Conservation (phyloP, 2,888 invertebrate genomes). For the Noctua fimbriata region DNA sequence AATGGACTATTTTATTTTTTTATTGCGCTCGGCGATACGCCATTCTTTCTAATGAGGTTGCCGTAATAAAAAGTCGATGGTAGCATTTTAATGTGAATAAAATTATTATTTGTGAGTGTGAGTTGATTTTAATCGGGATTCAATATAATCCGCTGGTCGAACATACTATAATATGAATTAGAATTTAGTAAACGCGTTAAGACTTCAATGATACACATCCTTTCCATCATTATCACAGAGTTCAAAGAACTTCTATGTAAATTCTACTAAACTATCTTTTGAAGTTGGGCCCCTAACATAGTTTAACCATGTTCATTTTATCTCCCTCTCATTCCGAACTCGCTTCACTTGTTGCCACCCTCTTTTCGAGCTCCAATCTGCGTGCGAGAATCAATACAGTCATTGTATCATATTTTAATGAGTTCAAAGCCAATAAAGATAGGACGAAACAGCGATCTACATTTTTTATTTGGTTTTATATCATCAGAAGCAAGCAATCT, state of each 20-base stretch:
- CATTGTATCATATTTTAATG: slow-evolving; percentile 27
- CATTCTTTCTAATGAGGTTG: slow-evolving; percentile 58
- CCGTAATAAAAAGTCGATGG: slow-evolving; percentile 40
- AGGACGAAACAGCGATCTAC: background rate
- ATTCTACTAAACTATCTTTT: slow-evolving; percentile 9
- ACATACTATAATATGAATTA: background rate
- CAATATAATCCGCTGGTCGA: background rate
- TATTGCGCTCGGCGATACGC: slow-evolving; percentile 63
- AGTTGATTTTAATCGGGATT: slow-evolving; percentile 14
- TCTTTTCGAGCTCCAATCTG: background rate
- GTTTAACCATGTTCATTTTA: slow-evolving; percentile 18
- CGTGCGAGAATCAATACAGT: slow-evolving; percentile 35
- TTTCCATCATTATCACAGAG: background rate
- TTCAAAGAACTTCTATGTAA: slow-evolving; percentile 20
- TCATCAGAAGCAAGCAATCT: background rate
- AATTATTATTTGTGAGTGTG: slow-evolving; percentile 7
- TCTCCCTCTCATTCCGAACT: slow-evolving; percentile 18
- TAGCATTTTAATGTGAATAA: slow-evolving; percentile 15
- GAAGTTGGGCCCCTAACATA: background rate
- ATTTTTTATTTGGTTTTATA: background rate
- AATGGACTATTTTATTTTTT: slow-evolving; percentile 74
- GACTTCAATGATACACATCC: background rate
- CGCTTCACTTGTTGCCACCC: slow-evolving; percentile 44
- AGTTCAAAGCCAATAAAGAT: slow-evolving; percentile 8
- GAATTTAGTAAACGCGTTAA: background rate